Evolutionary conservation across 1,140 invertebrate genomes (phyloP).

Genomic region (Planococcus citri): DNA sequence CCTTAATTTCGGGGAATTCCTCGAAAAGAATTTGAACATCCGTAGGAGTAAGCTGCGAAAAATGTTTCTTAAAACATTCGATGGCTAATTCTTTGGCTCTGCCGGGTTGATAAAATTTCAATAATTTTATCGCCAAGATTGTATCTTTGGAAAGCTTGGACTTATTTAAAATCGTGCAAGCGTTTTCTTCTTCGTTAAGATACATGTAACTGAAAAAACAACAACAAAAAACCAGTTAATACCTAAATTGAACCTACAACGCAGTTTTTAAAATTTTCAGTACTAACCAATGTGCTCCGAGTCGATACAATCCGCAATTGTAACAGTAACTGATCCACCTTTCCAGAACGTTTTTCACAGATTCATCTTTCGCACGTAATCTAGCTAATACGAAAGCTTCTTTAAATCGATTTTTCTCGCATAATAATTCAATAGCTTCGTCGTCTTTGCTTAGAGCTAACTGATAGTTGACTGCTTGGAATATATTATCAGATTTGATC

Average conservation of each 20-base stretch:
- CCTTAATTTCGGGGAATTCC: not conserved
- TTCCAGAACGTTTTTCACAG: not conserved
- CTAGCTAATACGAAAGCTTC: conserved; percentile 8
- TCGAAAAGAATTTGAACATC: not conserved
- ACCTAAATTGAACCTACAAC: no score
- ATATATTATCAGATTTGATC: conserved; percentile 11
- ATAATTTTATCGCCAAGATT: not conserved
- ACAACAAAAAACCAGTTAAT: no score
- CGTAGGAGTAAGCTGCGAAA: not conserved
- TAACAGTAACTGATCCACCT: conserved; percentile 1
- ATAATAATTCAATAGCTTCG: conserved; percentile 4
- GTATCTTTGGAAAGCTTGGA: not conserved
- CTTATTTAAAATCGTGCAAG: not conserved
- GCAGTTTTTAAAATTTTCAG: no score
- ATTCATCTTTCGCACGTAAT: not conserved
- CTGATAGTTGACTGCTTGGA: not conserved
- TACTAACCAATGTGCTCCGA: conserved; percentile 1
- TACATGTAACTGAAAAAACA: conserved; percentile 11
- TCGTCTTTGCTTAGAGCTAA: not conserved
- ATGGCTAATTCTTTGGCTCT: not conserved
- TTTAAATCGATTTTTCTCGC: not conserved
- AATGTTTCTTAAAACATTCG: not conserved
- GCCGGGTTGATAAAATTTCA: not conserved
- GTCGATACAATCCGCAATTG: not conserved
- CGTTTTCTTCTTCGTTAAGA: not conserved